Percentiles rank a stretch among this genome's conserved stretches.
Evolutionary conservation across 2,113 vertebrate genomes (phyloP).

Genomic region (Laticauda colubrina): DNA sequence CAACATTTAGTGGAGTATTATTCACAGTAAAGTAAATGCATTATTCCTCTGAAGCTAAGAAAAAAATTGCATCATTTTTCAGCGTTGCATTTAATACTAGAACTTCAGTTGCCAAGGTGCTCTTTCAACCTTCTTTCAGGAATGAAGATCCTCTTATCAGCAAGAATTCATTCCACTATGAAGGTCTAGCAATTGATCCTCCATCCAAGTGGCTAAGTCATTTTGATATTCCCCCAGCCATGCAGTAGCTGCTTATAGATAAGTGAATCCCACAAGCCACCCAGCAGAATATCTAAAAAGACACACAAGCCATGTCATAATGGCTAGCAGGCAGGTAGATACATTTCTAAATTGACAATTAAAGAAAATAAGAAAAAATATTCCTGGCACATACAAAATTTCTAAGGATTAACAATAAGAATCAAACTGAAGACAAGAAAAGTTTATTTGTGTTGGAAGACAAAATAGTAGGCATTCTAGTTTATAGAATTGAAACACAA

Average conservation of each 20-base stretch:
- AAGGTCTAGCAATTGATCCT: neutral
- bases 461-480: neutral
- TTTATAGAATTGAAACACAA: neutral
- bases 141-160: neutral
- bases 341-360: constrained; percentile 3
- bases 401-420: neutral
- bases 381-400: neutral
- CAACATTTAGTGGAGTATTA: neutral
- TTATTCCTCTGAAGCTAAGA: too few species aligned
- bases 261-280: neutral
- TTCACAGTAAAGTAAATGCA: neutral
- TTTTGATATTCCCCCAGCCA: neutral
- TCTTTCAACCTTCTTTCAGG: neutral
- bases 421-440: neutral
- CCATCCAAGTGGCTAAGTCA: neutral
- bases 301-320: neutral
- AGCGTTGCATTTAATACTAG: neutral
- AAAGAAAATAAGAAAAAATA: neutral
- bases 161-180: neutral
- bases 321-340: neutral
- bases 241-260: neutral
- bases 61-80: neutral
- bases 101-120: neutral
- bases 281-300: neutral
- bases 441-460: neutral